Conservation (phyloP, 23 tunicate genomes). For the Oikopleura albicans region DNA sequence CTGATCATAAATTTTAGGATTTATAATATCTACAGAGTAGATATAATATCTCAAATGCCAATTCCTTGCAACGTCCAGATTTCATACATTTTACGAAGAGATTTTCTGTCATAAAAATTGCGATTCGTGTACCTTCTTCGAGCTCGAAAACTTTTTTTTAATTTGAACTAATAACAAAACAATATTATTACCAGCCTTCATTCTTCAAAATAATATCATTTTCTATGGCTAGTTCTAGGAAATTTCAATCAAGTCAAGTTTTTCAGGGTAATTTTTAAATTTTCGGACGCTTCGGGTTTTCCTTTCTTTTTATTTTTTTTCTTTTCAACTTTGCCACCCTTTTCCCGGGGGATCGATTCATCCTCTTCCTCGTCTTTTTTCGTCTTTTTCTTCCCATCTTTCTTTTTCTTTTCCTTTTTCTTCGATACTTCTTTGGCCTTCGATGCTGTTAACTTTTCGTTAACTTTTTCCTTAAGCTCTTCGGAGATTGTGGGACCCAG, state of each 20-base stretch:
- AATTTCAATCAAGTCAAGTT: background rate
- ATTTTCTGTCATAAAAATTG: no score
- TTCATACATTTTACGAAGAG: no score
- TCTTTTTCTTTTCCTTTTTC: constrained; percentile 2
- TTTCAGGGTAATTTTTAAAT: background rate
- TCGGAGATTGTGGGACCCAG: background rate
- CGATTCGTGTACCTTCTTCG: no score
- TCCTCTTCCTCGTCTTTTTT: background rate
- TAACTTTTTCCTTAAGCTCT: background rate
- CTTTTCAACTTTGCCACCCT: background rate
- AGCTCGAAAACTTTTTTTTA: no score
- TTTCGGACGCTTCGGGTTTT: background rate
- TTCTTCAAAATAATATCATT: no score
- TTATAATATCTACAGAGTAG: no score
- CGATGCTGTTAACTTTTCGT: background rate
- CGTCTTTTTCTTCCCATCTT: background rate
- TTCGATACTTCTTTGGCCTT: background rate
- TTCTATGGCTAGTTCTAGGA: no score
- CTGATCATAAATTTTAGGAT: no score
- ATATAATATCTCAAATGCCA: no score
- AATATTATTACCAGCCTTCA: no score
- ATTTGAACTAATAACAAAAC: no score
- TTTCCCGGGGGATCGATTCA: background rate
- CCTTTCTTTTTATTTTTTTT: background rate
- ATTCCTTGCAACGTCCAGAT: no score